Evolutionary conservation across 2,888 invertebrate species (phyloP), one percentile per base, ranked within the genome.

Genomic region (Oscheius sp.): DNA sequence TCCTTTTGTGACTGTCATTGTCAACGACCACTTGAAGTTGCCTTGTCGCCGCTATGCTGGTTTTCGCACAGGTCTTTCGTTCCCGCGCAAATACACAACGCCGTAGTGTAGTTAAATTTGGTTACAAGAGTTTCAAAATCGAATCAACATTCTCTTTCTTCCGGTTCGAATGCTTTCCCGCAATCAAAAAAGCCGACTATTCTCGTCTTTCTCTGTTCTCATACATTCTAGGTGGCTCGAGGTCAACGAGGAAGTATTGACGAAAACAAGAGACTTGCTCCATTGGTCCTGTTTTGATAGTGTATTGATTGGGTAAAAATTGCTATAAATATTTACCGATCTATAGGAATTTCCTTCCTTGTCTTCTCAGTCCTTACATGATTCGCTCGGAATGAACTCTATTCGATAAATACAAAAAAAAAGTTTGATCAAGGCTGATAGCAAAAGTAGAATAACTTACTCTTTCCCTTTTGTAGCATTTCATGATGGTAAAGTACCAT

Each of bases 401-500:
- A 9, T 36, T 36, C 36, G 36, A 36, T 36, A 36, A 36, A 36
- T 8, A 9, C 5, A 20, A n/a, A n/a, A n/a, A n/a, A n/a, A n/a
- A n/a, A n/a, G n/a, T n/a, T n/a, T n/a, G n/a, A n/a, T n/a, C n/a
- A n/a, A n/a, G n/a, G 24, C 3, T 47, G 24, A 24, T 9, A 24
- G 20, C 20, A 24, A 47, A 47, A 24, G 47, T 24, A 12, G 47
- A 47, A 24, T 24, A 24, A 76, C 76, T 72, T 59, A 76, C 76
- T 76, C 65, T 76, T 76, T 32, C 64, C 68, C 62, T 76, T 76
- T 32, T 71, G 68, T 33, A 62, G 22, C n/a, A 62, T 49, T 32
- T 67, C 62, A 51, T 76, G 71, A 64, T 76, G 76, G 54, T 76
- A 76, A 67, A 76, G 65, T 41, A 76, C 72, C 74, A 76, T 76